Evolutionary conservation across 1,140 invertebrate genomes (phyloP).

Genomic region (Gonioctena quinquepunctata): DNA sequence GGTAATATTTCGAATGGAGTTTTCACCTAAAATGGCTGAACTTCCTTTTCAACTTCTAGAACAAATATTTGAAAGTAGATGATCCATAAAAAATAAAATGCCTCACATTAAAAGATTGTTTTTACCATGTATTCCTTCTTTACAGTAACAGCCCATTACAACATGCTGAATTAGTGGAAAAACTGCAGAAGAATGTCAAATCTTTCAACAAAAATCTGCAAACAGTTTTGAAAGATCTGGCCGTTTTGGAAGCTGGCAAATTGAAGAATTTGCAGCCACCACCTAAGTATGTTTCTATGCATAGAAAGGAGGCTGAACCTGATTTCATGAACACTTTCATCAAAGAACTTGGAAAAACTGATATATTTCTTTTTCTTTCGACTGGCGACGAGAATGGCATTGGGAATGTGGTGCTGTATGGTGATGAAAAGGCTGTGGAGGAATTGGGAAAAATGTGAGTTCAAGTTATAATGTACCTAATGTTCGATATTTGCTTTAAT

Average conservation of each 20-base stretch:
- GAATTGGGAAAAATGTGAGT: constrained; percentile 59
- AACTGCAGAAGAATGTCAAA: constrained; percentile 72
- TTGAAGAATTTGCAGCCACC: constrained; percentile 59
- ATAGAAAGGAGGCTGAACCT: constrained; percentile 73
- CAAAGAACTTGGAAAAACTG: constrained; percentile 63
- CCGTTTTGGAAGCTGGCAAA: constrained; percentile 65
- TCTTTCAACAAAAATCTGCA: constrained; percentile 65
- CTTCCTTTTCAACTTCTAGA: too few species aligned
- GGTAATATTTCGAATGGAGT: too few species aligned
- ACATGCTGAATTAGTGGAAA: constrained; percentile 72
- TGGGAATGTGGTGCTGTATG: constrained; percentile 69
- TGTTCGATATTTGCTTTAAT: background rate
- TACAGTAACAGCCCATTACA: constrained; percentile 68
- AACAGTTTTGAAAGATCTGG: constrained; percentile 68
- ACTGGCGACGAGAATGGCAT: constrained; percentile 70
- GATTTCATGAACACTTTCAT: constrained; percentile 73
- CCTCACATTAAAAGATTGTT: too few species aligned
- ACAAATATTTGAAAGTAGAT: too few species aligned
- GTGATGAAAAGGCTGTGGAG: constrained; percentile 56
- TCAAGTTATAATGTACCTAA: too few species aligned
- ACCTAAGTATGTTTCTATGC: constrained; percentile 64
- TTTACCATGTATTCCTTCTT: too few species aligned
- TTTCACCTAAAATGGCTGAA: too few species aligned
- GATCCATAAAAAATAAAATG: too few species aligned
- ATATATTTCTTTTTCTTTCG: constrained; percentile 67